Evolutionary conservation across 64 coral and sea anemone genomes (phyloP), one percentile per base, ranked within the genome.

Genomic region (Acropora yongei): DNA sequence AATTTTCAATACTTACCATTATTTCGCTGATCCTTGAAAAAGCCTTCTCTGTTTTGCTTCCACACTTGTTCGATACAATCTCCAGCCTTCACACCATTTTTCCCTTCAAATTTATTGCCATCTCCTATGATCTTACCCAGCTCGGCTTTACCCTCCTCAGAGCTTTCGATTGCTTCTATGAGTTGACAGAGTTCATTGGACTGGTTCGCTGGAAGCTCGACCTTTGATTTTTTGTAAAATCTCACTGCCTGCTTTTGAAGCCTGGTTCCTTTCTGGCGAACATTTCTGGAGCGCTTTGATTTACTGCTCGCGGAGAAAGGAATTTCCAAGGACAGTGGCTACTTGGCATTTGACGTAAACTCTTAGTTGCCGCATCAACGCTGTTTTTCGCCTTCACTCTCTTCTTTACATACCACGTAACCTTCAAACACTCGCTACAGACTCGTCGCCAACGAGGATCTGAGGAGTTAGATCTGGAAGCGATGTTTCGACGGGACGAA

Each of bases 261-360:
- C 44, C 74, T 20, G 41, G 48, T 60, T 20, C 53, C n/a, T 55
- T 58, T 73, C 49, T 77, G 49, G 17, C 72, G 49, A 49, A 44
- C 39, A 89, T 89, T 89, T 60, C 50, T 57, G 11, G 50, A 42
- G 39, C 57, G 74, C 19, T 78, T 89, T 3, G 3, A 10, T 72
- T 78, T 78, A 63, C 87, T 89, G 20, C 45, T 77, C n/a, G 30
- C 30, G 75, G 87, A 44, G 87, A 78, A 44, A 89, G 55, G 53
- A 42, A 89, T 61, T 89, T 89, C 45, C 50, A 61, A 41, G 87
- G 87, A 79, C 47, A 89, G 44, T 89, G 76, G 75, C 87, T 89
- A n/a, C 75, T 77, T 10, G 75, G 75, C 75, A 47, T 77, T 77
- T 77, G 75, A 48, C 75, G 2, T 17, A 77, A 48, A 48, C 43